phyloP scores from a whole-genome alignment of 2,113 vertebrate species.

The Excalfactoria chinensis region DNA sequence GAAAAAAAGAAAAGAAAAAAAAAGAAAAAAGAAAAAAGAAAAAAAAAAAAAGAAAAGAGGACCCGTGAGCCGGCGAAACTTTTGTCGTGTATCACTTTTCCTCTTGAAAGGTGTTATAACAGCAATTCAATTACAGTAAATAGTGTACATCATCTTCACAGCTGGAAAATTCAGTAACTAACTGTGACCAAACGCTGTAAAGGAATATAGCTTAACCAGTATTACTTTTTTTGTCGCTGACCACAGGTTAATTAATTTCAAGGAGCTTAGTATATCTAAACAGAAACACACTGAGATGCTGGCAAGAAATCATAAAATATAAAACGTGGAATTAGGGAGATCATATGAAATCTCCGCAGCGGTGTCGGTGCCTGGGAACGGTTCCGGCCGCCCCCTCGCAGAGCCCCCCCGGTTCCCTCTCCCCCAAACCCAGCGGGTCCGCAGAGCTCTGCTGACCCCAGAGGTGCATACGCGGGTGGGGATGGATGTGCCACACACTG shows the following conservation, averaged over 20 bases:
- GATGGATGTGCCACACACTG: rapidly evolving
- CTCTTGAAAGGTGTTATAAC: slow-evolving; percentile 80
- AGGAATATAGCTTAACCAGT: slow-evolving; percentile 63
- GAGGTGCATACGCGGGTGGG: too few relatives aligned
- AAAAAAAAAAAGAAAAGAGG: too few relatives aligned
- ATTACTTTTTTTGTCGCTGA: slow-evolving; percentile 27
- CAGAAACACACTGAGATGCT: slow-evolving; percentile 74
- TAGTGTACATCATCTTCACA: slow-evolving; percentile 68
- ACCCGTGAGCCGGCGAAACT: not conserved
- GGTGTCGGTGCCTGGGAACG: slow-evolving; percentile 11
- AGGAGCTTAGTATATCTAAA: slow-evolving; percentile 76
- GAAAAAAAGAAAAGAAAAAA: too few relatives aligned
- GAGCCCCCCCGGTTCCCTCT: not conserved
- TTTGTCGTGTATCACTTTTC: slow-evolving; percentile 69
- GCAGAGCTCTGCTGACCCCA: not conserved
- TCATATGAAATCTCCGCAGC: slow-evolving; percentile 48
- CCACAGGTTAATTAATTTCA: slow-evolving; percentile 80
- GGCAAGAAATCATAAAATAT: slow-evolving; percentile 66
- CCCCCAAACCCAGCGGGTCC: not conserved
- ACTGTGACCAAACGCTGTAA: slow-evolving; percentile 68
- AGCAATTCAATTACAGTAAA: slow-evolving; percentile 82
- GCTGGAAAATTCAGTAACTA: slow-evolving; percentile 78
- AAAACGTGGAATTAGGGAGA: slow-evolving; percentile 52
- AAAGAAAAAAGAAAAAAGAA: too few relatives aligned
- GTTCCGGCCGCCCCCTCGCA: not conserved